phyloP scores from a whole-genome alignment of 2,888 invertebrate genomes.

The Serripes groenlandicus region DNA sequence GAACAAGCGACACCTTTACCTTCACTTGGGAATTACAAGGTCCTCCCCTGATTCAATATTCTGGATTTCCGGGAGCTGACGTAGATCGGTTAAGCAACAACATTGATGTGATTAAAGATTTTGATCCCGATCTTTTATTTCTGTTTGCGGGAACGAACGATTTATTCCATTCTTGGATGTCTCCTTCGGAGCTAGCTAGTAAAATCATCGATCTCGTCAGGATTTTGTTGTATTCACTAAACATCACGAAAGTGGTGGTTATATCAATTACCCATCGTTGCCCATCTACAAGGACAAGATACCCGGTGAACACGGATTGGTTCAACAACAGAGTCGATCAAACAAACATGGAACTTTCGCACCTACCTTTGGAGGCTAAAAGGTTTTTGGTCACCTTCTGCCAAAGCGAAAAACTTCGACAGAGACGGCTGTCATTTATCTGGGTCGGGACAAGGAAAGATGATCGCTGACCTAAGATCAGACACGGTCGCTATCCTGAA shows the following conservation, averaged over 20 bases:
- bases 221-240: background rate
- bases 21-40: background rate
- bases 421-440: background rate
- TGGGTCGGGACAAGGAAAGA: background rate
- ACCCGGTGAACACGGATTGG: background rate
- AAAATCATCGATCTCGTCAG: background rate
- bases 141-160: conserved; percentile 13
- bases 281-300: background rate
- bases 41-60: conserved; percentile 12
- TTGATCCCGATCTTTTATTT: background rate
- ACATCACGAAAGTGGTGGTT: background rate
- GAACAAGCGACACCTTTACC: background rate
- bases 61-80: conserved; percentile 6
- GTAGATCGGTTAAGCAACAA: background rate
- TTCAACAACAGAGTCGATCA: conserved; percentile 10
- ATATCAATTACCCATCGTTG: background rate
- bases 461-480: background rate
- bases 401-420: background rate
- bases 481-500: background rate
- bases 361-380: background rate
- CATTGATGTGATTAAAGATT: background rate
- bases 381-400: conserved; percentile 11
- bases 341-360: background rate
- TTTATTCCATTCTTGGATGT: background rate
- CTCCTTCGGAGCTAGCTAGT: background rate